Evolutionary conservation across 2,888 invertebrate species (phyloP).

Genomic region (Acrocyrtus sp.): DNA sequence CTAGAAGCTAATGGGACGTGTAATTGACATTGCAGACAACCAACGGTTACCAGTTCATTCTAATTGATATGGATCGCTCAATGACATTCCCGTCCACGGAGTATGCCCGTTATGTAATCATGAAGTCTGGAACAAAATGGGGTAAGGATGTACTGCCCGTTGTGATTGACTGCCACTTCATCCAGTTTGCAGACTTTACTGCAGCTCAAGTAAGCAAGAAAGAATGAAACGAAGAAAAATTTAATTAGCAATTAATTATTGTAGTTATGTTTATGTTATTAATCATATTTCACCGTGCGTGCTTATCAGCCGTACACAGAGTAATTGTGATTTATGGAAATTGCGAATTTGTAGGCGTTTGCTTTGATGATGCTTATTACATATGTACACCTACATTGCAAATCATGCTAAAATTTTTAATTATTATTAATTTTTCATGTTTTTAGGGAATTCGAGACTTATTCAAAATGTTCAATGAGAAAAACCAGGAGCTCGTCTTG

Average conservation of each 20-base stretch:
- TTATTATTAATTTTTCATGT: background rate
- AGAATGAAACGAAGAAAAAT: no score
- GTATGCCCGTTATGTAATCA: constrained; percentile 74
- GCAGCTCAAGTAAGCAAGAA: constrained; percentile 75
- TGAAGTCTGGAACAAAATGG: constrained; percentile 76
- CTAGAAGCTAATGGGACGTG: no score
- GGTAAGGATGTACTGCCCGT: constrained; percentile 76
- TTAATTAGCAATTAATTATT: no score
- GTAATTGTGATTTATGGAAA: no score
- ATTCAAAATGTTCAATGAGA: constrained; percentile 58
- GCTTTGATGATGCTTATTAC: background rate
- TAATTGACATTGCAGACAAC: constrained; percentile 55
- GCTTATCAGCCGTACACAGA: no score
- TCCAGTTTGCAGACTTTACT: constrained; percentile 88
- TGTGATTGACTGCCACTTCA: constrained; percentile 87
- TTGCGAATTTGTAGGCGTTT: background rate
- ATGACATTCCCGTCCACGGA: constrained; percentile 91
- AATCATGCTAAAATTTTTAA: no score
- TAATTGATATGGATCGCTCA: constrained; percentile 71
- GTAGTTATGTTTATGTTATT: no score
- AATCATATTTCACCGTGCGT: no score
- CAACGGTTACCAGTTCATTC: constrained; percentile 60
- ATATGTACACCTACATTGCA: background rate
- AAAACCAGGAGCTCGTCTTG: constrained; percentile 58
- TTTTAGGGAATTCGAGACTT: constrained; percentile 60